A percentile compares a stretch with the other conserved stretches of the same genome.
Conservation (phyloP, 1,140 invertebrate genomes). For the Solenopsis invicta region DNA sequence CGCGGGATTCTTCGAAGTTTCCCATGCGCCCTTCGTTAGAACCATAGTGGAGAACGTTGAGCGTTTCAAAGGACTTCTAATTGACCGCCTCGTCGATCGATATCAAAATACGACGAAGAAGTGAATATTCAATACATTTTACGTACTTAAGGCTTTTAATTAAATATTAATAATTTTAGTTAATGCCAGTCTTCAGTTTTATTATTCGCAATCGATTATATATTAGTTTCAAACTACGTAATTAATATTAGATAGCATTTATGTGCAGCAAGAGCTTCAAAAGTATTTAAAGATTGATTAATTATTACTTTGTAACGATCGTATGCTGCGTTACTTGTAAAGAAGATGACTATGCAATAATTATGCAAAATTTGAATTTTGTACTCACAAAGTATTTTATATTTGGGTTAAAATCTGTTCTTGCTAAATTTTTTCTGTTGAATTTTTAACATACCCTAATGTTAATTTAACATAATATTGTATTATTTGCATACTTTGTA, state of each 20-base stretch:
- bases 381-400: not conserved
- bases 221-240: not conserved
- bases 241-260: not conserved
- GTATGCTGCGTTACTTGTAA: not conserved
- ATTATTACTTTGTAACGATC: not conserved
- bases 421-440: too few relatives aligned
- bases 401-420: too few relatives aligned
- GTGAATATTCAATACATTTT: constrained; percentile 87
- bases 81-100: constrained; percentile 91
- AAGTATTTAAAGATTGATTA: constrained; percentile 25
- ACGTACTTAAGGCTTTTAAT: not conserved
- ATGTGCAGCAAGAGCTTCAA: too few relatives aligned
- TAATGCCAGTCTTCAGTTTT: not conserved
- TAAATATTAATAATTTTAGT: not conserved
- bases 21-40: constrained; percentile 92
- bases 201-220: not conserved
- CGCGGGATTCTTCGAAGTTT: constrained; percentile 96
- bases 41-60: constrained; percentile 90
- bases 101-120: constrained; percentile 92
- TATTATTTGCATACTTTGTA: too few relatives aligned
- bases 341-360: not conserved
- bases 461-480: too few relatives aligned
- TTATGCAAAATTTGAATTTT: not conserved
- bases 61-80: constrained; percentile 90
- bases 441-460: too few relatives aligned